Evolutionary conservation across 2,113 vertebrate genomes (phyloP), one percentile per base, ranked within the genome.

Genomic region (Sylvietta virens): DNA sequence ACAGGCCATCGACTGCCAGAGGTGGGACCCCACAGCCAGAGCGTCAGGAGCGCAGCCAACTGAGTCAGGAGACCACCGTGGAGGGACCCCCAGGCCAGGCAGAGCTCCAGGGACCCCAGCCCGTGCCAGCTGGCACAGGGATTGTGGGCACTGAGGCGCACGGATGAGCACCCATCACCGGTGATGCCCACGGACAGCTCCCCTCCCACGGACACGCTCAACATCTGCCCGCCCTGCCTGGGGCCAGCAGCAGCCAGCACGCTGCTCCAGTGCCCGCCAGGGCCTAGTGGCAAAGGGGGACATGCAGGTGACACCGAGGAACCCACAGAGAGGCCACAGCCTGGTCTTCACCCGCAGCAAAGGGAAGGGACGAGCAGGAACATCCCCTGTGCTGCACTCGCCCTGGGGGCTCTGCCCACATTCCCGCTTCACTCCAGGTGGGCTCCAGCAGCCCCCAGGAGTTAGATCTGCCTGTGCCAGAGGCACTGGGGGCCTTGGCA

Each of bases 381-480:
- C 35, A 27, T 27, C 33, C 22, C 37, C 30, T 0, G 3, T 1
- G 3, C 39, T 9, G 0, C 1, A 0, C 42, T 48, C 1, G 0
- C 19, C 28, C 37, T 14, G 42, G n/a, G 44, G 21, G 13, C 16
- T 72, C 72, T 92, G 77, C 72, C 48, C 69, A 20, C 1, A 0
- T 30, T 40, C 33, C 66, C 62, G 27, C 57, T 35, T 27, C 11
- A 7, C 20, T 37, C 37, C 42, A 45, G n/a, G 24, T 7, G 19
- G 39, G 73, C 10, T 65, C 44, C 2, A 2, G 27, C 15, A 60
- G 4, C 40, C 27, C 23, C 22, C 15, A 22, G 11, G 23, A 67
- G 11, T 50, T 8, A 7, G 35, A 37, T 11, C 60, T 78, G 37
- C 7, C 10, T 39, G 26, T 12, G 1, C 44, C 31, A 8, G 42